Base-by-base conservation (phyloP, 2,113 vertebrate species). In the Mirounga angustirostris region DNA sequence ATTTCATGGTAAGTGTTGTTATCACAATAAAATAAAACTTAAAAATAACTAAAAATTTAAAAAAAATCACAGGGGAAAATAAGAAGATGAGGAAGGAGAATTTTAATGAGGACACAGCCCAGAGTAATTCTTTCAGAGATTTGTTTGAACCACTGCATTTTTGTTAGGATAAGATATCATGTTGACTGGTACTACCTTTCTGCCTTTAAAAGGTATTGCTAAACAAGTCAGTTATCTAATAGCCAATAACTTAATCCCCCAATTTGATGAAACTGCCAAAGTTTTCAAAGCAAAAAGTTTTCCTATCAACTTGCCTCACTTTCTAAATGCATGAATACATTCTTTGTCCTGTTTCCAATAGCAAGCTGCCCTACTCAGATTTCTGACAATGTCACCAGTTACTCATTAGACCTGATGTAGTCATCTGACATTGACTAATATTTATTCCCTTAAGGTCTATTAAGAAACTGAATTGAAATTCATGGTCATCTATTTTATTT, bases 381-480 rank as follows among this genome's bases (percentile, higher is more conserved):
- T 78, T 87, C 91, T 90, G 65, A 89, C 59, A 59, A 82, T 71
- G 59, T 95, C 91, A 95, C 43, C 19, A 89, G 63, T 63, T 63
- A 85, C 18, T 95, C 73, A 73, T 54, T 80, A 95, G 81, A 88
- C 79, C 52, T 67, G 36, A 24, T 78, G 84, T 50, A 33, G 67
- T 80, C 79, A 97, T 40, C 36, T 85, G 46, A 93, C 54, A 36
- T 30, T 95, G 84, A 56, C 36, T 91, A 73, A 36, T 92, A 59
- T 78, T 89, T 89, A 93, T 46, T 92, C 52, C 36, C 56, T 81
- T 67, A 76, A 91, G 54, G n/a, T 95, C 19, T 43, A 36, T 12
- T n/a, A 67, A 91, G 26, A 84, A 96, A 52, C 36, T n/a, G 6
- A 33, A 73, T 30, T 54, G 21, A 59, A 73, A 78, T 54, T 94